Evolutionary conservation across 1,140 invertebrate genomes (phyloP).

Genomic region (Phocides pigmalion): DNA sequence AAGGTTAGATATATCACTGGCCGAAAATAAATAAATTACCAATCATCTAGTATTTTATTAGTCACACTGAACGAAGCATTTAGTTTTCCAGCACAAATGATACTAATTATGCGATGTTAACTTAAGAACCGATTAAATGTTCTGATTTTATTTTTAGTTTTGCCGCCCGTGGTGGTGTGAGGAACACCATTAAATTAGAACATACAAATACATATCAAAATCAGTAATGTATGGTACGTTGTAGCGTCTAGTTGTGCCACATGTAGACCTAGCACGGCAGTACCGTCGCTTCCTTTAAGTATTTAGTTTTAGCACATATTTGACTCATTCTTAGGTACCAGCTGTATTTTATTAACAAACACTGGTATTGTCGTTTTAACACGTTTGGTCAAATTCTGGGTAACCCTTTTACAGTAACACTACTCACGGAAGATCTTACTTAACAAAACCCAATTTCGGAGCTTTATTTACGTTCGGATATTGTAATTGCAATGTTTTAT

Average conservation of each 20-base stretch:
- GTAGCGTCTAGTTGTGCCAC: constrained; percentile 44
- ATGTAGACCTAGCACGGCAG: constrained; percentile 48
- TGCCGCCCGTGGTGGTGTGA: constrained; percentile 73
- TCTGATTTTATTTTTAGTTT: constrained; percentile 70
- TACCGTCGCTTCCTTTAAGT: constrained; percentile 22
- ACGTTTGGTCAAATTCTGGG: not conserved
- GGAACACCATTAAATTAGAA: constrained; percentile 52
- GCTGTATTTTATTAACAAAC: constrained; percentile 16
- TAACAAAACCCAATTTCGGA: too few species aligned
- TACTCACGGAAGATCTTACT: too few species aligned
- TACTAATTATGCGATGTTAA: constrained; percentile 10
- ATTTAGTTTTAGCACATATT: constrained; percentile 28
- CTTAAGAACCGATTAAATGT: constrained; percentile 31
- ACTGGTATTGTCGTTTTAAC: constrained; percentile 1
- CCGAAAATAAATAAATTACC: constrained; percentile 41
- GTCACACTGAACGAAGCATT: constrained; percentile 12
- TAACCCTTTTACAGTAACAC: not conserved
- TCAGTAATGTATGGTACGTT: constrained; percentile 63
- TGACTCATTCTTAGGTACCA: constrained; percentile 3
- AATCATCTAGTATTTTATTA: constrained; percentile 47
- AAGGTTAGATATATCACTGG: constrained; percentile 25
- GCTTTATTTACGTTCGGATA: too few species aligned
- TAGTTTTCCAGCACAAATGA: constrained; percentile 4
- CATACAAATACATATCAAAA: constrained; percentile 51
- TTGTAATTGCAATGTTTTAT: not conserved